Percentiles rank a stretch among this genome's conserved stretches.
Conservation (phyloP, 1,140 invertebrate species). For the Ceratitis capitata region DNA sequence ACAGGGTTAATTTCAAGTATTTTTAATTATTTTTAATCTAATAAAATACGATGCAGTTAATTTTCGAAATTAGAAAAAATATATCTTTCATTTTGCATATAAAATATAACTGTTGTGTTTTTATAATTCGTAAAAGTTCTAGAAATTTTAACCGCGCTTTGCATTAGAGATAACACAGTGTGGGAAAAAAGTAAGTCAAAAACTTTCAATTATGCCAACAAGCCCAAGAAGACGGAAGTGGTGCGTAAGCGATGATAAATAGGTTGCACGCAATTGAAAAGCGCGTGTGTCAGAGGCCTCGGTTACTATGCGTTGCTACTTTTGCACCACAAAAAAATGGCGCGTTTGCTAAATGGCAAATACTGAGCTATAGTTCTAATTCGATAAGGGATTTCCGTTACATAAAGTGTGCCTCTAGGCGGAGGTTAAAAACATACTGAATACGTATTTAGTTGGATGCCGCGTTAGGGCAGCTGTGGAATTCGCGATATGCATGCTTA, state of each 20-base stretch:
- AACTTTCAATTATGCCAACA: too few species aligned
- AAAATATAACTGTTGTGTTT: too few species aligned
- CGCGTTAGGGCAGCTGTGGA: background rate
- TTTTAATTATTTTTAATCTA: too few species aligned
- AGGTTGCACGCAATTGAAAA: background rate
- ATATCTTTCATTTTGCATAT: too few species aligned
- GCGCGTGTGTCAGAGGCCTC: background rate
- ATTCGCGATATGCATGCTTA: constrained; percentile 12
- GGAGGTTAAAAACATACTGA: constrained; percentile 25
- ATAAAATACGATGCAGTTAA: too few species aligned
- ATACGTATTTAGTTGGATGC: background rate
- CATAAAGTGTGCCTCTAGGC: background rate
- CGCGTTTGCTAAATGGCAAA: background rate
- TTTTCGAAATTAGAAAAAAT: too few species aligned
- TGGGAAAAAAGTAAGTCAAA: background rate
- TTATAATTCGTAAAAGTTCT: too few species aligned
- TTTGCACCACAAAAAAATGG: background rate
- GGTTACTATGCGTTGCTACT: background rate
- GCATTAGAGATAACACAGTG: background rate
- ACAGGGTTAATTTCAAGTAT: too few species aligned
- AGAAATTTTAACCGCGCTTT: background rate
- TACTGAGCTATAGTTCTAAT: background rate
- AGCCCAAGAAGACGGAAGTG: background rate
- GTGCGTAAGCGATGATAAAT: background rate
- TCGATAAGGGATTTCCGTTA: constrained; percentile 16